Base-by-base conservation (phyloP, 2,113 vertebrate species). In the Pantherophis guttatus region DNA sequence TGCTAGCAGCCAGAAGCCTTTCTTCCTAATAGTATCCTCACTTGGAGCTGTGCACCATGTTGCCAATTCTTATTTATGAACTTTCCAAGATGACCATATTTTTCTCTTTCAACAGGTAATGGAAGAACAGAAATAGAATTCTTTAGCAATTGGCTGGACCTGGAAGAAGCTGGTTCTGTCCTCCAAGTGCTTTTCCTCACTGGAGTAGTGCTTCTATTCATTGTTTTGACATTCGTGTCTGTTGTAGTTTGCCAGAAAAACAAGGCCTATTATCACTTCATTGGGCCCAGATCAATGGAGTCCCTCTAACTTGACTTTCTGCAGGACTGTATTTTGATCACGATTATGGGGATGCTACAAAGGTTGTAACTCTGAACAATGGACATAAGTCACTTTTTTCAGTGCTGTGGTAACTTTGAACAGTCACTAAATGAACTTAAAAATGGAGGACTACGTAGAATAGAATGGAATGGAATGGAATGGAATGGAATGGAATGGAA, bases 211-310 rank as follows among this genome's bases (percentile, higher is more conserved):
- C 94, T 98, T 8, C 90, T 98, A 85, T 86, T 90, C 1, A 8
- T 94, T 90, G 91, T 90, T 0, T 87, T 97, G 75, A 58, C 94
- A 19, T 54, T 97, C 11, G 94, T 96, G 12, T 89, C 95, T 65
- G 50, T 96, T 12, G 0, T 98, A 65, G 88, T 7, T 11, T 96
- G 81, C 1, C 93, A 92, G 23, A 95, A 94, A 94, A 97, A 88
- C 55, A 97, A 75, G 94, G 95, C 93, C 88, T 88, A 50, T 26
- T 98, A 98, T 54, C 97, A 0, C 0, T 86, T 95, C 19, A 94
- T 98, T 48, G 33, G 92, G 21, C 96, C 96, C 87, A 98, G 97
- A 93, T 97, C 97, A 57, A 81, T 94, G 1, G 97, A 97, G 12
- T 92, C 96, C 58, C 92, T 96, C 65, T 98, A 97, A 97, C 92